A percentile compares a stretch with the other conserved stretches of the same genome.
phyloP scores from a whole-genome alignment of 1,140 invertebrate genomes.

The Leptoteleia sp. region DNA sequence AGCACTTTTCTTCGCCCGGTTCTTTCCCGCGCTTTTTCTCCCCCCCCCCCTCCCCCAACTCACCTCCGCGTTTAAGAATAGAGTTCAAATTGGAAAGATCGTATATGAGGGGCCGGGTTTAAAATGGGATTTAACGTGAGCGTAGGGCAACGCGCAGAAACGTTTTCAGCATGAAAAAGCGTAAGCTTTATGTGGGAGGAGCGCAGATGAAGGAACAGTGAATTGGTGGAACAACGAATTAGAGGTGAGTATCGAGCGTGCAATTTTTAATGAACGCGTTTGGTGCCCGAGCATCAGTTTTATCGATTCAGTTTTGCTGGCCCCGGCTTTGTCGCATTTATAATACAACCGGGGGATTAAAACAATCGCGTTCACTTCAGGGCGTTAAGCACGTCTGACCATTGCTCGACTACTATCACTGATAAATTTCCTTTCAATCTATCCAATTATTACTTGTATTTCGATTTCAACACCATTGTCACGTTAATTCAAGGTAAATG shows the following conservation, averaged over 20 bases:
- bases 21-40: slow-evolving; percentile 5
- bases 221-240: slow-evolving; percentile 28
- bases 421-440: too few species aligned
- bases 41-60: too few species aligned
- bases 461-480: too few species aligned
- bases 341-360: slow-evolving; percentile 2
- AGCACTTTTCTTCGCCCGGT: slow-evolving; percentile 6
- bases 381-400: background rate
- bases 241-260: slow-evolving; percentile 25
- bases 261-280: slow-evolving; percentile 27
- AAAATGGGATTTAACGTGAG: slow-evolving; percentile 23
- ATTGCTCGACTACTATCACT: too few species aligned
- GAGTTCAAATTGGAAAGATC: slow-evolving; percentile 3
- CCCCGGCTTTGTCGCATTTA: slow-evolving; percentile 5
- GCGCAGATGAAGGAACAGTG: slow-evolving; percentile 29
- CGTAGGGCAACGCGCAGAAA: slow-evolving; percentile 4
- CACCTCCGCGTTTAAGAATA: slow-evolving; percentile 18
- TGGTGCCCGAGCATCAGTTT: background rate
- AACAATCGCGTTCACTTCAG: background rate
- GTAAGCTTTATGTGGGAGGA: slow-evolving; percentile 21
- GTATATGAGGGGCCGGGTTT: slow-evolving; percentile 9
- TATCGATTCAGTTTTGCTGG: slow-evolving; percentile 20
- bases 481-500: too few species aligned
- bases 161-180: slow-evolving; percentile 37
- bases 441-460: too few species aligned